phyloP scores from a whole-genome alignment of 2,113 vertebrate species.

The Pelodiscus sinensis region DNA sequence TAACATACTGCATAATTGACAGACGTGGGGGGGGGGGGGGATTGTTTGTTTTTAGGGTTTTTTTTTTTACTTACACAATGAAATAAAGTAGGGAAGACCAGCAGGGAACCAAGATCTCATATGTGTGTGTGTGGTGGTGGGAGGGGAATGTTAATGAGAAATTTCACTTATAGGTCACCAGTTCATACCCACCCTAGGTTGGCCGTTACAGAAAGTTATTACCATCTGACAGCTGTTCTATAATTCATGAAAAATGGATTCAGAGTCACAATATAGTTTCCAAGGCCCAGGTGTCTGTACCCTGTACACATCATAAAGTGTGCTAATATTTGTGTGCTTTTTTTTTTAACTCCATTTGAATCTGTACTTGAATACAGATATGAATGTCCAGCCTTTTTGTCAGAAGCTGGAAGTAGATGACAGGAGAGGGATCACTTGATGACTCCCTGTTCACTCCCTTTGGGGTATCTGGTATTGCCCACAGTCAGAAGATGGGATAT shows the following conservation, averaged over 20 bases:
- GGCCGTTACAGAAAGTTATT: slow-evolving; percentile 51
- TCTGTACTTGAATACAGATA: no score
- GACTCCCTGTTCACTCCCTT: no score
- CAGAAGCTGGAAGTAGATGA: no score
- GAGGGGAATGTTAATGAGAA: slow-evolving; percentile 34
- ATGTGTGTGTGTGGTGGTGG: background rate
- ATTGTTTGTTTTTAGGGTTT: no score
- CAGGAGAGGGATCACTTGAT: no score
- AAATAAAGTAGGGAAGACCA: background rate
- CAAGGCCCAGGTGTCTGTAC: background rate
- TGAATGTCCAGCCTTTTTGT: no score
- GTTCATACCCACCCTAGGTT: slow-evolving; percentile 59
- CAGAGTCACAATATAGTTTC: background rate
- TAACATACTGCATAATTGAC: background rate
- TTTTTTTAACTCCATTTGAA: background rate
- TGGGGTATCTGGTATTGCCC: no score
- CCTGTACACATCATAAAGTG: background rate
- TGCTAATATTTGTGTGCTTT: background rate
- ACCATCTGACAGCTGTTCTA: slow-evolving; percentile 53
- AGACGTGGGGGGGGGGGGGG: background rate
- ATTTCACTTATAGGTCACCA: slow-evolving; percentile 58
- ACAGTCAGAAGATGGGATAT: no score
- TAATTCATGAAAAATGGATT: slow-evolving; percentile 43
- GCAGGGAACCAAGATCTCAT: background rate
- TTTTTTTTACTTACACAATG: background rate